Percentiles rank a stretch among this genome's conserved stretches.
phyloP scores from a whole-genome alignment of 37 sponge, comb jelly and placozoan genomes.

The Chondrosia reniformis region DNA sequence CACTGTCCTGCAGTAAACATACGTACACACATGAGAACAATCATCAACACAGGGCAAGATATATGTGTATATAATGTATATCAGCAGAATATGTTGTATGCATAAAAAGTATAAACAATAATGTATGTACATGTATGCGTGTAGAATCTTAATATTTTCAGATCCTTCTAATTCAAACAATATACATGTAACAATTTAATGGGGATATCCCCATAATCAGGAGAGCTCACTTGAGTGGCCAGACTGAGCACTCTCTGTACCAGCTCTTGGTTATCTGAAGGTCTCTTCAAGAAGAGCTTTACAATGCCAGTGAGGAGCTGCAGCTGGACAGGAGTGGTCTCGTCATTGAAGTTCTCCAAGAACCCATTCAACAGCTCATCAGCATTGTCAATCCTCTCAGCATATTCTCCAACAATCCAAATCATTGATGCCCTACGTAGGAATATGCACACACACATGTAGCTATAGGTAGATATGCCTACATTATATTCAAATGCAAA shows the following conservation, averaged over 20 bases:
- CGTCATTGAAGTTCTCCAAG: conserved; percentile 92
- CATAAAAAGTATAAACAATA: too few relatives aligned
- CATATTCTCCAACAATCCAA: conserved; percentile 99
- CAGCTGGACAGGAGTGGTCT: conserved; percentile 92
- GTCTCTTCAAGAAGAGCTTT: conserved; percentile 96
- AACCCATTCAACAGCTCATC: conserved; percentile 87
- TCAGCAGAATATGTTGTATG: too few relatives aligned
- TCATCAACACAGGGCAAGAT: too few relatives aligned
- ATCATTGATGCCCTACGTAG: conserved; percentile 92
- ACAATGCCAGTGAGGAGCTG: conserved; percentile 95
- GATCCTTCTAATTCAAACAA: too few relatives aligned
- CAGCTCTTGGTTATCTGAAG: conserved; percentile 88
- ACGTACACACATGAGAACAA: too few relatives aligned
- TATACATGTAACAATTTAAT: too few relatives aligned
- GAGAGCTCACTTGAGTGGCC: conserved; percentile 87
- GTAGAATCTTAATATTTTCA: too few relatives aligned
- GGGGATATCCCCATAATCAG: too few relatives aligned
- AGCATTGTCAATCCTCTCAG: conserved; percentile 93
- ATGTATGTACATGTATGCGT: too few relatives aligned
- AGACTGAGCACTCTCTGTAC: conserved; percentile 92
- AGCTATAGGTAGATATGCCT: too few relatives aligned
- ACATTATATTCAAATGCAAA: too few relatives aligned
- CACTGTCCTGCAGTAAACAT: conserved; percentile 92
- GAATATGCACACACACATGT: conserved; percentile 44
- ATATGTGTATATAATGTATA: too few relatives aligned